These are phyloP conservation scores for Actinia tenebrosa DNA, from an alignment of 64 coral and sea anemone genomes.

Conservation along the genomic window DNA sequence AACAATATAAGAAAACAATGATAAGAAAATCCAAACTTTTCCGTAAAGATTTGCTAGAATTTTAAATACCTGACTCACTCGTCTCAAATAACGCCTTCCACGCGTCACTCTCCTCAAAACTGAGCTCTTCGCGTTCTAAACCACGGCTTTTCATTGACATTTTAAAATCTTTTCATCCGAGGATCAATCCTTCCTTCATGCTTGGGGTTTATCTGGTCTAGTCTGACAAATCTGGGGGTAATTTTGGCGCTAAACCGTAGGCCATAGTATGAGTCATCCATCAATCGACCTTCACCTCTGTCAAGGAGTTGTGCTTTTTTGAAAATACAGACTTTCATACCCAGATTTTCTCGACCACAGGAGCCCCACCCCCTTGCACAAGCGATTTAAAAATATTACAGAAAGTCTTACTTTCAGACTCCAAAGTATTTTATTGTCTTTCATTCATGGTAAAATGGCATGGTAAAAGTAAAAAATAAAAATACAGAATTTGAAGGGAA, in stretches of 20 bases:
- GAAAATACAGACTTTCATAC: neutral
- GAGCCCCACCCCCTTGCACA: neutral
- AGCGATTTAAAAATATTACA: neutral
- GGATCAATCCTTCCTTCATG: neutral
- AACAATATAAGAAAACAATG: neutral
- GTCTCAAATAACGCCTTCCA: conserved; percentile 61
- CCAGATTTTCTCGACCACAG: conserved; percentile 1
- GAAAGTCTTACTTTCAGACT: neutral
- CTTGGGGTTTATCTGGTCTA: neutral
- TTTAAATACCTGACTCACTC: conserved; percentile 31
- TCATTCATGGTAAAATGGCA: neutral
- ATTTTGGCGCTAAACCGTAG: neutral
- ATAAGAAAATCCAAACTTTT: neutral
- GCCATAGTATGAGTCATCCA: conserved; percentile 1
- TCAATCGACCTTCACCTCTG: conserved; percentile 11
- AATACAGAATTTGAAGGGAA: neutral
- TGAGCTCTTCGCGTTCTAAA: neutral
- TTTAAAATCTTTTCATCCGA: neutral
- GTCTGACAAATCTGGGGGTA: neutral
- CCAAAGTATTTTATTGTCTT: neutral
- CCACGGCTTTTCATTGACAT: neutral
- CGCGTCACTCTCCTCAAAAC: conserved; percentile 46
- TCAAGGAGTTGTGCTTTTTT: conserved; percentile 27
- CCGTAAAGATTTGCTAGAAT: neutral
- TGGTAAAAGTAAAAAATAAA: neutral